phyloP scores from a whole-genome alignment of 2,113 vertebrate species.

The Cathartes aura region DNA sequence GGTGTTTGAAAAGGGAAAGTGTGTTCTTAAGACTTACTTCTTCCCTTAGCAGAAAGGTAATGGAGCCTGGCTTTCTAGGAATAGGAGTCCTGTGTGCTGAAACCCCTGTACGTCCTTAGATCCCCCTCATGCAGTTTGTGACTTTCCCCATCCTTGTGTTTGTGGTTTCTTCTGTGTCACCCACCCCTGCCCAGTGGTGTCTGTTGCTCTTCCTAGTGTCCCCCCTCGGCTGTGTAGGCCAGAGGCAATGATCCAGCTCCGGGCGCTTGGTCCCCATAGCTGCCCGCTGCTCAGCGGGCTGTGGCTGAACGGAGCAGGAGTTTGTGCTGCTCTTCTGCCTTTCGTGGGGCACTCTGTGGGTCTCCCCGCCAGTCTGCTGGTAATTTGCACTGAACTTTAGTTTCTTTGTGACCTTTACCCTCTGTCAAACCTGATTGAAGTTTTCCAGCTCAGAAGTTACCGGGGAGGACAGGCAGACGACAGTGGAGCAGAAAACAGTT shows the following conservation, averaged over 20 bases:
- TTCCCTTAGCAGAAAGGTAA: not conserved
- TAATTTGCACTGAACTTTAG: not conserved
- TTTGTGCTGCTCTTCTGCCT: not conserved
- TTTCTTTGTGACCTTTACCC: not conserved
- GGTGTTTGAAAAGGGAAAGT: accelerated
- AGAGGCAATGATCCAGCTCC: accelerated
- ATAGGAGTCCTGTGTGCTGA: not conserved
- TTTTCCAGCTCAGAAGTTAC: not conserved
- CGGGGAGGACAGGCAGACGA: not conserved
- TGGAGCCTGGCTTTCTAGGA: not conserved
- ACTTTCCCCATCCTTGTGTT: not conserved
- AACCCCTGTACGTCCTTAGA: accelerated
- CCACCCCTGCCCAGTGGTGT: not conserved
- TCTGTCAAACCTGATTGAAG: not conserved
- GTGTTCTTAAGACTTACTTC: not conserved
- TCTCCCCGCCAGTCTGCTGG: not conserved
- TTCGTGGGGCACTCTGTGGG: not conserved
- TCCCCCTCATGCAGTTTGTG: accelerated
- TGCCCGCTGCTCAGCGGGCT: not conserved
- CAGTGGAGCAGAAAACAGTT: not conserved
- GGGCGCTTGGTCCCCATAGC: accelerated
- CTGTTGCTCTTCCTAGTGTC: not conserved
- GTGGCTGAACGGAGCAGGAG: not conserved
- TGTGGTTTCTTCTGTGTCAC: not conserved
- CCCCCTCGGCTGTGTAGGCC: accelerated